phyloP scores from a whole-genome alignment of 2,113 vertebrate species.

The Vidua chalybeata region DNA sequence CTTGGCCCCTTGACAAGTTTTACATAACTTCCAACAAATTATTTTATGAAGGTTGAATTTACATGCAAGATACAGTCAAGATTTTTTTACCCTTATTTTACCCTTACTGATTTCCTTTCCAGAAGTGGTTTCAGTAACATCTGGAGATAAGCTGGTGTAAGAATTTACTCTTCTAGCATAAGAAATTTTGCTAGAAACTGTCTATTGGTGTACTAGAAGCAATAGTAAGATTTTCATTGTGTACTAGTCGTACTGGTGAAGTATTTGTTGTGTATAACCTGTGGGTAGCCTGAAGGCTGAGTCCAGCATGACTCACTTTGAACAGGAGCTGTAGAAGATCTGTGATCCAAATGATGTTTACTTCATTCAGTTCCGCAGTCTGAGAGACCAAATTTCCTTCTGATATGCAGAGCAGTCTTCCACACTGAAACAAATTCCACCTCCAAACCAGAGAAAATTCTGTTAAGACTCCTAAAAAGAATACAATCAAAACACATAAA shows the following conservation, averaged over 20 bases:
- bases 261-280: not conserved
- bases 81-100: not conserved
- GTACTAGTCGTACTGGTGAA: not conserved
- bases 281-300: not conserved
- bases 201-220: not conserved
- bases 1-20: not conserved
- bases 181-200: not conserved
- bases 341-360: not conserved
- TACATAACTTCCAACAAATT: not conserved
- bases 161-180: not conserved
- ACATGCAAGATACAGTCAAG: not conserved
- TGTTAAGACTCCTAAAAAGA: not conserved
- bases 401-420: not conserved
- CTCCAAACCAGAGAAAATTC: not conserved
- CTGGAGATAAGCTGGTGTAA: not conserved
- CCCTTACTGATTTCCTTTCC: fast-evolving
- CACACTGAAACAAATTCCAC: not conserved
- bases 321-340: not conserved
- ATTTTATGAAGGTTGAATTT: not conserved
- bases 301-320: not conserved
- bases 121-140: not conserved
- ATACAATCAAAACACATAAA: not conserved
- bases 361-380: not conserved
- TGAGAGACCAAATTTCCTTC: not conserved
- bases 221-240: not conserved